Evolutionary conservation across 2,888 invertebrate species (phyloP).

Genomic region (Carterocephalus palaemon): DNA sequence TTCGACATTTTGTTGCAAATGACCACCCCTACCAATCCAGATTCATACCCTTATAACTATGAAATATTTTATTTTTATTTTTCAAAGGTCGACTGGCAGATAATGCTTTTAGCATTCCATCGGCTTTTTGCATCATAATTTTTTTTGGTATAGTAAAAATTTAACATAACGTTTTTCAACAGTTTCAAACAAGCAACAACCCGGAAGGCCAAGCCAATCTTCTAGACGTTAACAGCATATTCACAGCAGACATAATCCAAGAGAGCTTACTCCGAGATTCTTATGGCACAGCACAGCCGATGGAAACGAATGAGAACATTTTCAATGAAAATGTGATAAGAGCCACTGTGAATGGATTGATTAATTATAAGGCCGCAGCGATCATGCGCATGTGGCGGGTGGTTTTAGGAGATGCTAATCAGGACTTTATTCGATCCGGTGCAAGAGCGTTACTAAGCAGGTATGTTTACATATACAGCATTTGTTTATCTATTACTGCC

Average conservation of each 20-base stretch:
- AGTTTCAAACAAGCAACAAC: conserved; percentile 37
- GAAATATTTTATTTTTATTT: too few relatives aligned
- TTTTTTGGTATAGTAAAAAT: neutral
- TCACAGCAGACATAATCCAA: conserved; percentile 62
- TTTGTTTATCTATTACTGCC: neutral
- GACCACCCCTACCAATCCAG: too few relatives aligned
- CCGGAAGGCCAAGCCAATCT: conserved; percentile 37
- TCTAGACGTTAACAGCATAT: conserved; percentile 57
- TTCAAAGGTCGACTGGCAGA: too few relatives aligned
- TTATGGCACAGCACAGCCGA: conserved; percentile 36
- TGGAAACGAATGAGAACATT: conserved; percentile 43
- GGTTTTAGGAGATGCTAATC: conserved; percentile 40
- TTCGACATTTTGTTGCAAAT: too few relatives aligned
- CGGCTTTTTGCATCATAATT: conserved; percentile 2
- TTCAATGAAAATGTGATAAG: conserved; percentile 49
- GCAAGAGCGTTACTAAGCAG: conserved; percentile 45
- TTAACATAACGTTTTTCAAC: conserved; percentile 1
- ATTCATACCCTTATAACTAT: too few relatives aligned
- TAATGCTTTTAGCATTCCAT: too few relatives aligned
- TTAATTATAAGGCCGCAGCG: conserved; percentile 60
- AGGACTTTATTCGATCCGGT: conserved; percentile 50
- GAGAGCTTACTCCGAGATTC: conserved; percentile 57
- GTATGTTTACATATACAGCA: conserved; percentile 35
- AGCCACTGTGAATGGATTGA: conserved; percentile 44
- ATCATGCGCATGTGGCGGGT: conserved; percentile 53